Evolutionary conservation across 2,113 vertebrate genomes (phyloP).

Genomic region (Oxyura jamaicensis): DNA sequence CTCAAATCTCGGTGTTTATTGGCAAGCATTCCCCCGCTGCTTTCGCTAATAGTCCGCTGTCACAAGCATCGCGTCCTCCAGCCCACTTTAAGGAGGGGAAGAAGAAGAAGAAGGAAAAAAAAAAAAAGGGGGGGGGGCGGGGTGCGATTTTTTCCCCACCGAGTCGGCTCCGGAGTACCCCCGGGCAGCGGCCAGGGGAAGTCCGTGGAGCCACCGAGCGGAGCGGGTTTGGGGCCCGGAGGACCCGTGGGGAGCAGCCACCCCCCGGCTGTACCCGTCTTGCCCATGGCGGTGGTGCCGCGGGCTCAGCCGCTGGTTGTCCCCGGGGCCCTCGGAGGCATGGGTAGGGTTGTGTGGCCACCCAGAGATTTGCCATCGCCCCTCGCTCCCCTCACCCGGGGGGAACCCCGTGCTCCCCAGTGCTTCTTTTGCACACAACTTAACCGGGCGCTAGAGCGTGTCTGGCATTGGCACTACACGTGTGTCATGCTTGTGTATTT

Average conservation of each 20-base stretch:
- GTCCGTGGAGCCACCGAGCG: no score
- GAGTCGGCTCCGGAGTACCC: not conserved
- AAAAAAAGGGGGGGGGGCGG: not conserved
- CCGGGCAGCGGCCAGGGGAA: no score
- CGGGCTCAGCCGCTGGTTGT: no score
- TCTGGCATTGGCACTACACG: accelerated
- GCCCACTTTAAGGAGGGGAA: not conserved
- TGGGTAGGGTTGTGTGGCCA: no score
- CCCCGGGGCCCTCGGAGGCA: no score
- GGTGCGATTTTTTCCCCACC: not conserved
- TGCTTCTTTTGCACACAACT: accelerated
- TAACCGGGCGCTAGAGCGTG: accelerated
- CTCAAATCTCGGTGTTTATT: constrained; percentile 49
- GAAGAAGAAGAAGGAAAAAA: not conserved
- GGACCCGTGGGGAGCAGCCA: no score
- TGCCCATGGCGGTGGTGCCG: not conserved
- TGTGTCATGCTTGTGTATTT: accelerated
- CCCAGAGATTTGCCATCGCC: not conserved
- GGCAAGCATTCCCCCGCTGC: constrained; percentile 38
- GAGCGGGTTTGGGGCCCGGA: not conserved
- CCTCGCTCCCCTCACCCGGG: no score
- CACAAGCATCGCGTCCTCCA: not conserved
- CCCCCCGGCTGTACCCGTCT: not conserved
- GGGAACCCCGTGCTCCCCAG: not conserved
- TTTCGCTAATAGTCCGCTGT: constrained; percentile 26